Base-by-base conservation (phyloP, 2,113 vertebrate genomes). In the Megalops atlanticus region DNA sequence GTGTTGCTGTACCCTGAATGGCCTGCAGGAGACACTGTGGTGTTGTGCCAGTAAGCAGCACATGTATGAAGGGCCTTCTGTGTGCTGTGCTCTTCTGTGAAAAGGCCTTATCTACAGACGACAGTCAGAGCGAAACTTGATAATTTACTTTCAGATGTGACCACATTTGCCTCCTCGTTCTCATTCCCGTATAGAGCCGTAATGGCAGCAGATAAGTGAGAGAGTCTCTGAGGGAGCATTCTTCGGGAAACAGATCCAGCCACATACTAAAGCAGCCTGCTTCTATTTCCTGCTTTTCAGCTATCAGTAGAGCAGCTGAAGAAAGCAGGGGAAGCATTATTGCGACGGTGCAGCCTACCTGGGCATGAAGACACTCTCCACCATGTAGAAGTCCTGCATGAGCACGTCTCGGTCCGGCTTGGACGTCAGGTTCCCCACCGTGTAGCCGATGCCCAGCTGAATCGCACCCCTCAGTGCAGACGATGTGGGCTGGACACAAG, bases 301-400 rank as follows among this genome's bases (percentile, higher is more conserved):
- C 58, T 64, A 31, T 11, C 58, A 24, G 31, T n/a, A 64, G 58
- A 24, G 58, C n/a, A n/a, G n/a, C 24, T 24, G n/a, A n/a, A n/a
- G n/a, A n/a, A n/a, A n/a, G n/a, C n/a, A n/a, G n/a, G n/a, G n/a
- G n/a, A n/a, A n/a, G n/a, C n/a, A n/a, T n/a, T n/a, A n/a, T n/a
- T n/a, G n/a, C n/a, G n/a, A n/a, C n/a, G n/a, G n/a, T n/a, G n/a
- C n/a, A n/a, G n/a, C n/a, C 82, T 93, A 99, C 98, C 98, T 99
- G 39, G 98, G 98, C 79, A 99, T 92, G 89, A 98, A 98, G 49
- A 99, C 98, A 68, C 97, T 99, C 93, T 99, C 98, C 89, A 99
- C 98, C 84, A 98, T 96, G 45, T 99, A 99, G 89, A 99, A 99
- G 84, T 99, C 98, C 92, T 99, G 98, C 98, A 99, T 99, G 88